phyloP scores from a whole-genome alignment of 2,888 invertebrate genomes.

The Tupiocoris notatus region DNA sequence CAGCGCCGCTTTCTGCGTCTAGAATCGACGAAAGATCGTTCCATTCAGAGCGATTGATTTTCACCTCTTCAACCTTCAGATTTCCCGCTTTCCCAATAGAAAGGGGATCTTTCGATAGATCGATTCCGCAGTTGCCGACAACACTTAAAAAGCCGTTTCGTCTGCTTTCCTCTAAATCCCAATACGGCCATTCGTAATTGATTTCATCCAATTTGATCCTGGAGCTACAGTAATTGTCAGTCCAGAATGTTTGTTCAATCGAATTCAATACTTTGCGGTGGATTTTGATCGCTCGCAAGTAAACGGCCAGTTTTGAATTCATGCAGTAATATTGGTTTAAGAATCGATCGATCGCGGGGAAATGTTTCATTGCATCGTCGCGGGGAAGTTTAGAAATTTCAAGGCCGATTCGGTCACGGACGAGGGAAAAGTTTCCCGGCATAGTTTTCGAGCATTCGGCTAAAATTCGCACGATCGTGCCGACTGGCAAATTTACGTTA shows the following conservation, averaged over 20 bases:
- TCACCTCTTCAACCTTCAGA: not conserved
- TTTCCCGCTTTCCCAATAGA: not conserved
- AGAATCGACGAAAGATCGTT: not conserved
- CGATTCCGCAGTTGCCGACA: not conserved
- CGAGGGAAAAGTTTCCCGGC: not conserved
- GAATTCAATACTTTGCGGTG: not conserved
- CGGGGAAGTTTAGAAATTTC: constrained; percentile 4
- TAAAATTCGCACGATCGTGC: not conserved
- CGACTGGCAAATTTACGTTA: not conserved
- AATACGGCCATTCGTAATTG: not conserved
- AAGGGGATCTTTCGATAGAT: not conserved
- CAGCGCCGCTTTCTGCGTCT: not conserved
- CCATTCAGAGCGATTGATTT: too few relatives aligned
- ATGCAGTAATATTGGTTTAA: not conserved
- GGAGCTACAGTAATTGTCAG: not conserved
- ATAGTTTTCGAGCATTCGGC: not conserved
- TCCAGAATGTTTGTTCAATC: not conserved
- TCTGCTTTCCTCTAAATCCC: not conserved
- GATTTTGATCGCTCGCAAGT: not conserved
- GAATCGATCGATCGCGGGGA: not conserved
- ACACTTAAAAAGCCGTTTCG: not conserved
- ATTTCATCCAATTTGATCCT: not conserved
- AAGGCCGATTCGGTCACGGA: constrained; percentile 2
- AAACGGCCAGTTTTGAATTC: not conserved
- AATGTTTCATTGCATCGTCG: not conserved